phyloP scores from a whole-genome alignment of 2,113 vertebrate genomes.

The Pipra filicauda region DNA sequence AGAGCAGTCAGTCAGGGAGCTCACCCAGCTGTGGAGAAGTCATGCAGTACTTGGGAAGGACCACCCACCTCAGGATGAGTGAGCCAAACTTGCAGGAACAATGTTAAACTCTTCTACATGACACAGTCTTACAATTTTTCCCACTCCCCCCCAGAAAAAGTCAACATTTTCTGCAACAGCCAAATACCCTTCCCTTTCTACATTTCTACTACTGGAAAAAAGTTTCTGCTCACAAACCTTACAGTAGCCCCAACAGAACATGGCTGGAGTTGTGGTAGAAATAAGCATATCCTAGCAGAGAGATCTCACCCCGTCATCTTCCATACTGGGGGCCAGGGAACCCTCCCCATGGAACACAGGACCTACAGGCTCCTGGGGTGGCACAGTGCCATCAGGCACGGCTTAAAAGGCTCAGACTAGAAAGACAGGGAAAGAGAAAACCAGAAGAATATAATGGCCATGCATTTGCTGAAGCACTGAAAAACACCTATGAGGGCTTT shows the following conservation, averaged over 20 bases:
- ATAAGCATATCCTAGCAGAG: background rate
- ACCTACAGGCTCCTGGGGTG: background rate
- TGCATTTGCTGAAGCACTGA: background rate
- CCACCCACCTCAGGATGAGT: background rate
- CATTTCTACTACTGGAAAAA: background rate
- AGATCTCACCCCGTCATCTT: background rate
- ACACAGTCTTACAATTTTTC: background rate
- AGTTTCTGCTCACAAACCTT: background rate
- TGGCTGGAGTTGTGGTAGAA: background rate
- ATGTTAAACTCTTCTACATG: background rate
- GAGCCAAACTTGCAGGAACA: background rate
- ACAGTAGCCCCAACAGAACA: fast-evolving
- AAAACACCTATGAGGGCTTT: background rate
- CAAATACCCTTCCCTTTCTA: background rate
- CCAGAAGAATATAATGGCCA: background rate
- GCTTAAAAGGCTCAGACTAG: background rate
- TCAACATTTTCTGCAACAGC: background rate
- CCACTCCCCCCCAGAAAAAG: background rate
- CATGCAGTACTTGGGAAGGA: background rate
- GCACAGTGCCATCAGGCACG: fast-evolving
- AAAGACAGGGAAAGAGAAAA: background rate
- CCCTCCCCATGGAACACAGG: fast-evolving
- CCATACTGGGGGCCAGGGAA: background rate
- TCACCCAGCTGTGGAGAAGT: fast-evolving
- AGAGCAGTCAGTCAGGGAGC: background rate